Evolutionary conservation across 2,888 invertebrate genomes (phyloP).

Genomic region (Rotaria macrura): DNA sequence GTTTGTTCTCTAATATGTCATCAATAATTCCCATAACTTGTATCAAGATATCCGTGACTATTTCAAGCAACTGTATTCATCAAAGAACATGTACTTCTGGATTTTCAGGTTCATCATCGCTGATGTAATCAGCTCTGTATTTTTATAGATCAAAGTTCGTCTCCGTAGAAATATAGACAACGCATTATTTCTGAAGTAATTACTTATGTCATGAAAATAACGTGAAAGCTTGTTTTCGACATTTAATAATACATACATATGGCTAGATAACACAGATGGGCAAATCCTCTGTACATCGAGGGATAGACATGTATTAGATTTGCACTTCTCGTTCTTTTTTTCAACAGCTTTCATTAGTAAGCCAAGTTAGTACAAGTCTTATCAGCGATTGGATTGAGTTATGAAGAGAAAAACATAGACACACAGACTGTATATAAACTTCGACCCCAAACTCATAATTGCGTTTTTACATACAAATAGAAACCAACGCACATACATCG

Average conservation of each 20-base stretch:
- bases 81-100: too few species aligned
- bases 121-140: too few species aligned
- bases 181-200: not conserved
- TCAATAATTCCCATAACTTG: too few species aligned
- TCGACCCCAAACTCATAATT: not conserved
- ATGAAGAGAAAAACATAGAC: not conserved
- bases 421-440: not conserved
- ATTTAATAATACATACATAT: not conserved
- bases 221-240: not conserved
- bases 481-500: not conserved
- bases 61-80: too few species aligned
- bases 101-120: too few species aligned
- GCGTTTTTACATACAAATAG: not conserved
- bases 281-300: not conserved
- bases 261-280: not conserved
- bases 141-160: not conserved
- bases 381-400: not conserved
- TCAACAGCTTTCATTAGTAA: not conserved
- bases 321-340: not conserved
- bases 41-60: too few species aligned
- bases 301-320: not conserved
- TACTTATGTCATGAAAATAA: not conserved
- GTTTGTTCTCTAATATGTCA: too few species aligned
- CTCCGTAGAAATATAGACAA: too few species aligned
- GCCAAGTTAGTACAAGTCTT: not conserved